Base-by-base conservation (phyloP, 1,140 invertebrate genomes). In the Euura lappo region DNA sequence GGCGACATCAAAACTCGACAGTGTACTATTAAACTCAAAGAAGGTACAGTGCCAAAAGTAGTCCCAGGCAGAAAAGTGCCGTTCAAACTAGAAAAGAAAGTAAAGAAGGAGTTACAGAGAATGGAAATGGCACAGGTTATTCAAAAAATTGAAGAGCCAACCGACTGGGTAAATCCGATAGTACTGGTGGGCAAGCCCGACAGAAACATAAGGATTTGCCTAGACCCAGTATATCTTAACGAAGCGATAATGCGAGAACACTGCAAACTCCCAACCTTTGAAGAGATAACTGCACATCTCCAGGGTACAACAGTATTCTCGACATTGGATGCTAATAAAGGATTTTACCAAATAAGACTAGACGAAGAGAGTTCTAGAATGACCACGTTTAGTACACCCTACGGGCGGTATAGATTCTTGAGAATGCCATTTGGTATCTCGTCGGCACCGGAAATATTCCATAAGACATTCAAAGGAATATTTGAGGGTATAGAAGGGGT, bases 281-380 rank as follows among this genome's bases (percentile, higher is more conserved):
- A 72, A 60, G 51, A 71, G 43, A 43, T 70, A 47, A 43, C 47
- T 7, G 47, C 47, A 6, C 6, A 51, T 51, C 6, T 51, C 6
- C 11, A 6, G 11, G 47, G 75, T 7, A 13, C 74, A 4, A 74
- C 71, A 65, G 65, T 70, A 13, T 85, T 87, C 70, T 77, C 80
- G 2, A 81, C 74, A 46, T 68, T 88, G 6, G 86, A 88, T 72
- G 76, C 77, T 6, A 72, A 79, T 68, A 72, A 76, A 68, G 86
- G 81, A 1, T 87, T 83, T 70, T 85, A 82, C 81, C 76, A 83
- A 69, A 76, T 87, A 10, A 73, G 74, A 44, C 74, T 88, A 4
- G 70, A 74, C 51, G 68, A 82, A 4, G 71, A 85, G 47, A 79
- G 76, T 60, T 71, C 74, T 44, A 69, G 78, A 67, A 51, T 77